phyloP scores from a whole-genome alignment of 1,140 invertebrate genomes.

The Drosophila azteca region DNA sequence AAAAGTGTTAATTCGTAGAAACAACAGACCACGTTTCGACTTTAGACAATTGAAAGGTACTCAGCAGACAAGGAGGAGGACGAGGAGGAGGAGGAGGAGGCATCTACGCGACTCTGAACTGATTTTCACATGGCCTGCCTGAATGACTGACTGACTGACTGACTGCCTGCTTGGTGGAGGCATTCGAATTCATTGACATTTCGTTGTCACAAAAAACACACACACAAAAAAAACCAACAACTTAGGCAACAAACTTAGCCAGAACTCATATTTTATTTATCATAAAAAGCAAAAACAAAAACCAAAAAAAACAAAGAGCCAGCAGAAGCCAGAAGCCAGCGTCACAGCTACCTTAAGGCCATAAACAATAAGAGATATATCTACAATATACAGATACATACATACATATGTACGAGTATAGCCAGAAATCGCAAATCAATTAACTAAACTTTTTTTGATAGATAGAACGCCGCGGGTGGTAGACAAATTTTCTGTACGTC shows the following conservation, averaged over 20 bases:
- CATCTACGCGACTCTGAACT: conserved; percentile 34
- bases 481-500: conserved; percentile 53
- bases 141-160: no score
- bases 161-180: not conserved
- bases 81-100: not conserved
- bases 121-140: conserved; percentile 61
- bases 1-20: conserved; percentile 64
- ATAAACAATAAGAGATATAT: conserved; percentile 40
- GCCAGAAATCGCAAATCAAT: conserved; percentile 63
- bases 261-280: conserved; percentile 79
- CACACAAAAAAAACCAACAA: conserved; percentile 57
- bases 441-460: conserved; percentile 67
- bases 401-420: conserved; percentile 7
- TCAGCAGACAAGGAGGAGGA: conserved; percentile 3
- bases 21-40: conserved; percentile 42
- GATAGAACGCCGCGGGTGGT: conserved; percentile 52
- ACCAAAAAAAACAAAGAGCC: conserved; percentile 10
- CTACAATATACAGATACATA: no score
- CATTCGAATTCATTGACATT: conserved; percentile 71
- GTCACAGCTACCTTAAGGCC: conserved; percentile 40
- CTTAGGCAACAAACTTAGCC: conserved; percentile 69
- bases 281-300: conserved; percentile 38
- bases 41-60: conserved; percentile 51
- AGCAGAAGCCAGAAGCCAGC: conserved; percentile 2
- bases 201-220: conserved; percentile 3